These are phyloP conservation scores for Ophioderma brevispina DNA, from an alignment of 35 echinoderm and acorn worm species.

Conservation along the genomic window DNA sequence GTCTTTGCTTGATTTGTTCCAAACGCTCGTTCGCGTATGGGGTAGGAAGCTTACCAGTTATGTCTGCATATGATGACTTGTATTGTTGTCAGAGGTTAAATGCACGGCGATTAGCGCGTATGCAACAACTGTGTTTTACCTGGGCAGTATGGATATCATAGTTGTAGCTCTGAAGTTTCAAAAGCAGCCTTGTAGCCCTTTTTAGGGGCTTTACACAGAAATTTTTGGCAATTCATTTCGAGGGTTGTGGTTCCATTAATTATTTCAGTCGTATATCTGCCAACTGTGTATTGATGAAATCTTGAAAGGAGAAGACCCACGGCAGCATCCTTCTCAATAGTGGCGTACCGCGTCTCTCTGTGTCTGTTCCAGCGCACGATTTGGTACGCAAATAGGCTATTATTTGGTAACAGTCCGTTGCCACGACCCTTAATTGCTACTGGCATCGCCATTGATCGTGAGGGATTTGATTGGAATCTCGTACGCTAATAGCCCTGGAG, in stretches of 20 bases:
- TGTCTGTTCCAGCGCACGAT: conserved; percentile 51
- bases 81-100: neutral
- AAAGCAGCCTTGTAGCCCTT: conserved; percentile 65
- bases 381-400: conserved; percentile 53
- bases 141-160: conserved; percentile 40
- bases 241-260: conserved; percentile 12
- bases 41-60: conserved; percentile 7
- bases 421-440: neutral
- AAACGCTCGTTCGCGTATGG: conserved; percentile 22
- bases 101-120: conserved; percentile 40
- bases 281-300: conserved; percentile 34
- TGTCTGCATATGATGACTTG: neutral
- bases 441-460: conserved; percentile 21
- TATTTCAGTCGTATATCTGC: conserved; percentile 3
- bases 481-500: conserved; percentile 21
- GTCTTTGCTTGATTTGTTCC: conserved; percentile 7
- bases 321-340: conserved; percentile 63
- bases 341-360: conserved; percentile 49
- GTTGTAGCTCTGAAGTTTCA: conserved; percentile 44
- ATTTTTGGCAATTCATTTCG: conserved; percentile 40
- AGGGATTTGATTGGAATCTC: neutral
- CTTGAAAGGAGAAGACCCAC: conserved; percentile 35
- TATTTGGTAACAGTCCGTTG: conserved; percentile 21
- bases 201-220: conserved; percentile 48
- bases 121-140: conserved; percentile 39